A percentile compares a stretch with the other conserved stretches of the same genome.
These are phyloP conservation scores for Eulacestoma nigropectus DNA, from an alignment of 2,113 vertebrate species.

Conservation along the genomic window DNA sequence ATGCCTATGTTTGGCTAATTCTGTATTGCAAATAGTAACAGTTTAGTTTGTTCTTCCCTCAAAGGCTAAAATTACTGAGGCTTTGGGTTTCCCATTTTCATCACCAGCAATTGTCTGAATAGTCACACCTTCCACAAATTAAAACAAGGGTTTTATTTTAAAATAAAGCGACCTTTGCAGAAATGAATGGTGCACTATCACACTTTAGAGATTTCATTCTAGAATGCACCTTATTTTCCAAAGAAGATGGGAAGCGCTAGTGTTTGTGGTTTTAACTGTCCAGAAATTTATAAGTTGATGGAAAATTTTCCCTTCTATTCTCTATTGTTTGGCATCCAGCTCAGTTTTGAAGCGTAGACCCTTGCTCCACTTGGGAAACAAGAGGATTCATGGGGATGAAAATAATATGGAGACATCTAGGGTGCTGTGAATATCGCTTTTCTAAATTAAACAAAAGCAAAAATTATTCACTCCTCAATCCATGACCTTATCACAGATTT, in stretches of 20 bases:
- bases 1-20: not conserved
- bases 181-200: not conserved
- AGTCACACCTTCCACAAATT: not conserved
- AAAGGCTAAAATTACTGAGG: not conserved
- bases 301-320: not conserved
- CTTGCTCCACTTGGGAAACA: not conserved
- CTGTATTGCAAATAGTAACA: not conserved
- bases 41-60: not conserved
- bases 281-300: not conserved
- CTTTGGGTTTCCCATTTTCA: not conserved
- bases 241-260: not conserved
- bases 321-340: not conserved
- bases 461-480: not conserved
- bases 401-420: not conserved
- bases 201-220: not conserved
- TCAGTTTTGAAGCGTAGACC: not conserved
- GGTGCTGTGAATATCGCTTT: not conserved
- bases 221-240: not conserved
- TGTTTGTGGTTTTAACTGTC: not conserved
- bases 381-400: not conserved
- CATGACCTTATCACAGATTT: not conserved
- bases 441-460: not conserved
- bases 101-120: not conserved
- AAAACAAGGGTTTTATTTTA: not conserved
- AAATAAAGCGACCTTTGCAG: not conserved